Conservation (phyloP, 1,140 invertebrate genomes). For the Ostrea edulis region DNA sequence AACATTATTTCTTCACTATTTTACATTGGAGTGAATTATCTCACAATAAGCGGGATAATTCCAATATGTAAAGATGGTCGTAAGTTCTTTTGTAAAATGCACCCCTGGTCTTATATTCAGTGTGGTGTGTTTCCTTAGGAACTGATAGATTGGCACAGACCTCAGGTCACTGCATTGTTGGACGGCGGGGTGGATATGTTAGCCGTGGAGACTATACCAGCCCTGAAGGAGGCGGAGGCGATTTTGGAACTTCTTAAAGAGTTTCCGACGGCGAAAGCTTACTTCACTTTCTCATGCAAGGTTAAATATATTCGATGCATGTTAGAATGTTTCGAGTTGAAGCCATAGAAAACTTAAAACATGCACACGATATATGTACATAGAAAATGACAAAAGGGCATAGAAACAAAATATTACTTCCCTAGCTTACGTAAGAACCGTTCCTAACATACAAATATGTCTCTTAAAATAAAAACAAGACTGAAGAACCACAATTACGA, state of each 20-base stretch:
- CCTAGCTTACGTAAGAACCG: not conserved
- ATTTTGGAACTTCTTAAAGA: not conserved
- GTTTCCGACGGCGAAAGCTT: conserved; percentile 11
- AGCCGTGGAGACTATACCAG: conserved; percentile 94
- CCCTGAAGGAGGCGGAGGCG: conserved; percentile 89
- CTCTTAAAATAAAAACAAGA: not conserved
- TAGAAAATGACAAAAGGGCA: too few species aligned
- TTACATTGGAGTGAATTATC: too few species aligned
- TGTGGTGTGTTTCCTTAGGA: conserved; percentile 64
- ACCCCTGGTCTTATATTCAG: too few species aligned
- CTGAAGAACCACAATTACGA: not conserved
- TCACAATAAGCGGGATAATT: too few species aligned
- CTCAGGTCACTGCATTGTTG: conserved; percentile 87
- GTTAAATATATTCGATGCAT: not conserved
- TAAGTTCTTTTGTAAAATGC: too few species aligned
- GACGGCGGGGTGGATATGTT: conserved; percentile 89
- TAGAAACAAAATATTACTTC: too few species aligned
- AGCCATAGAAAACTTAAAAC: too few species aligned
- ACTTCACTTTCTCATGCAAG: conserved; percentile 33
- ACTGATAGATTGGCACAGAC: conserved; percentile 90
- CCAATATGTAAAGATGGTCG: too few species aligned
- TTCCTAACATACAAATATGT: not conserved
- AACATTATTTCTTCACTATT: too few species aligned
- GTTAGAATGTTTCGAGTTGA: too few species aligned
- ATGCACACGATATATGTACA: too few species aligned